A percentile compares a stretch with the other conserved stretches of the same genome.
phyloP scores from a whole-genome alignment of 2,113 vertebrate species.

The Axis porcinus region DNA sequence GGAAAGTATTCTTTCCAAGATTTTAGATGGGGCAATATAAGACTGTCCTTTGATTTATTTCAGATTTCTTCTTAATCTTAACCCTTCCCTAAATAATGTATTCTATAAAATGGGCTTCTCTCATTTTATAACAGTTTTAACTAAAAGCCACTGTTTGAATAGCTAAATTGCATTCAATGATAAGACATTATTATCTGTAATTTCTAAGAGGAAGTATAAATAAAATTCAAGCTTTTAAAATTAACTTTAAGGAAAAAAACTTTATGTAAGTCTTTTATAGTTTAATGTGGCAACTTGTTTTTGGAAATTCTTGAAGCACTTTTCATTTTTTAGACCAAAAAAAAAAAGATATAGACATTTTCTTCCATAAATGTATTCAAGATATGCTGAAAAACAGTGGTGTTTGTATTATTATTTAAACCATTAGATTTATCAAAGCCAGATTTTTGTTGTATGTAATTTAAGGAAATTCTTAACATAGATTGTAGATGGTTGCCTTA shows the following conservation, averaged over 20 bases:
- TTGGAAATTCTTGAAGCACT: background rate
- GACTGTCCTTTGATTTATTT: background rate
- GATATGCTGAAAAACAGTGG: background rate
- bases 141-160: slow-evolving; percentile 18
- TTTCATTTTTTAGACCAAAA: background rate
- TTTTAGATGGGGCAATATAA: background rate
- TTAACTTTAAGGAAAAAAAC: background rate
- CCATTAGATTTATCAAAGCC: background rate
- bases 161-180: slow-evolving; percentile 13
- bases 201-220: background rate
- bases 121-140: background rate
- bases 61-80: background rate
- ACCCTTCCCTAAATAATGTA: background rate
- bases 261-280: slow-evolving; percentile 3
- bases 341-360: background rate
- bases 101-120: slow-evolving; percentile 29
- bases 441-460: background rate
- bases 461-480: background rate
- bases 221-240: background rate
- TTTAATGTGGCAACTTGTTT: background rate
- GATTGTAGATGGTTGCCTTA: background rate
- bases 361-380: background rate
- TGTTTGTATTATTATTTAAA: background rate
- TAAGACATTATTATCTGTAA: background rate
- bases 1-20: background rate